phyloP scores from a whole-genome alignment of 2,113 vertebrate genomes.

The Muscicapa adusta region DNA sequence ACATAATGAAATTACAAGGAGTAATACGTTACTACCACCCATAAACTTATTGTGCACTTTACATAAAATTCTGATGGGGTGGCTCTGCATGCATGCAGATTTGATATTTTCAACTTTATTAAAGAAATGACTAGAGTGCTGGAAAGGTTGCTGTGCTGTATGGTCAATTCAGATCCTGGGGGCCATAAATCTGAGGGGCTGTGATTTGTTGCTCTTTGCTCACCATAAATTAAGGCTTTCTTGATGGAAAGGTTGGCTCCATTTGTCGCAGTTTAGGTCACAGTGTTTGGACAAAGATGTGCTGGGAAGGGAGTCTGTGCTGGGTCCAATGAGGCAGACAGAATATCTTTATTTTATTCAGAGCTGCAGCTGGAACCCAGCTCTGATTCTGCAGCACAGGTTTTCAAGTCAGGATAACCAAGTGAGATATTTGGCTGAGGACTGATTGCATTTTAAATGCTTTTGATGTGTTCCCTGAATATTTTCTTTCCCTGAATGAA shows the following conservation, averaged over 20 bases:
- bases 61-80: conserved; percentile 79
- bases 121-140: conserved; percentile 76
- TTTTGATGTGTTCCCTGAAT: neutral
- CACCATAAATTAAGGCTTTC: conserved; percentile 73
- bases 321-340: neutral
- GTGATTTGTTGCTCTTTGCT: conserved; percentile 69
- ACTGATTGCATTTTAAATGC: neutral
- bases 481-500: neutral
- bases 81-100: conserved; percentile 75
- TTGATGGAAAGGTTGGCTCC: conserved; percentile 61
- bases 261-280: conserved; percentile 52
- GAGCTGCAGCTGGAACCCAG: neutral
- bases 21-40: conserved; percentile 65
- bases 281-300: neutral
- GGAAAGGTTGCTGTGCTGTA: conserved; percentile 62
- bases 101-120: conserved; percentile 82
- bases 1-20: conserved; percentile 79
- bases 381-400: neutral
- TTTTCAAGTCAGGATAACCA: neutral
- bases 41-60: conserved; percentile 76
- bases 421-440: neutral
- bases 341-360: neutral
- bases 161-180: conserved; percentile 74
- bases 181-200: conserved; percentile 79
- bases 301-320: neutral